Evolutionary conservation across 2,888 invertebrate genomes (phyloP), one percentile per base, ranked within the genome.

Genomic region (Cordilura impudica): DNA sequence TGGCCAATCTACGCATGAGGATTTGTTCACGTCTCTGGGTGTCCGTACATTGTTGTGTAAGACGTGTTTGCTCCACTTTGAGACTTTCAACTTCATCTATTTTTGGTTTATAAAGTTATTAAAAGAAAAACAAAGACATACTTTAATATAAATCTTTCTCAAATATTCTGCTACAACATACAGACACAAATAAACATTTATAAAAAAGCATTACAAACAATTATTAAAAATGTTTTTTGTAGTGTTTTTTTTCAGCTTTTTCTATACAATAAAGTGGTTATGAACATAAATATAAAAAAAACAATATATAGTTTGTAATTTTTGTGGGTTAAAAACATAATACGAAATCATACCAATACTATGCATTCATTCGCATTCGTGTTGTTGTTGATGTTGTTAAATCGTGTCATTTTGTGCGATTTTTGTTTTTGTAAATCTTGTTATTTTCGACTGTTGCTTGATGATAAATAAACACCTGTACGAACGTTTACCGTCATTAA

Each of bases 1-100:
- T 95, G 79, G 98, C 96, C 83, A 98, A 93, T 86, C 97, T 93
- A 87, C 98, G 94, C 84, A 98, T 95, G 84, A 98, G 93, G 82
- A 97, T 94, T 90, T 96, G 96, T 90, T 98, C 98, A 85, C 97
- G 93, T 85, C 97, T 94, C 87, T 96, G 95, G 81, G 96, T 94
- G 88, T 98, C 98, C 71, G 93, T 92, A 87, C 95, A 94, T 89
- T 97, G 96, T 85, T 94, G 93, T 86, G 94, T 94, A 87, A 94
- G 91, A 87, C 95, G 94, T 84, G 95, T 95, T 90, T 95, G 95
- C 85, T 94, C 92, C 90, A 95, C 94, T 90, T 90, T 89, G 35
- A 90, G 85, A 72, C 76, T 86, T 67, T 87, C 88, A 77, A 89
- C 87, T 85, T 90, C 90, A 83, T 87, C 89, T 89, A 82, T 16